These are phyloP conservation scores for Cydia fagiglandana DNA, from an alignment of 1,140 invertebrate species.

Conservation along the genomic window DNA sequence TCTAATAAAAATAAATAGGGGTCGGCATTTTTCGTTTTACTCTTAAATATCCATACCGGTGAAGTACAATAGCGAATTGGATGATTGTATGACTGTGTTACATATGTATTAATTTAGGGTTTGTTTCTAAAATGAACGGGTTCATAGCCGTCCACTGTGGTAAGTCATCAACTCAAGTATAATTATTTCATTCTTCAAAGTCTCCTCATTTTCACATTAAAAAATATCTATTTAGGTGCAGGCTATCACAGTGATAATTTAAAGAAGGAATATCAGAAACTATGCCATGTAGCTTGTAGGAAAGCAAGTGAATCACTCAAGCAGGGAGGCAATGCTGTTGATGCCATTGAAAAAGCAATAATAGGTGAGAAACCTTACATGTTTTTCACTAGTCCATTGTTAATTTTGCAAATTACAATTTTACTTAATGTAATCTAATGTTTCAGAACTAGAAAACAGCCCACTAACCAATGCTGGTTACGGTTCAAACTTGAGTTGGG, in stretches of 20 bases:
- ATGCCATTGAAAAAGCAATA: constrained; percentile 89
- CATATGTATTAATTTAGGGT: background rate
- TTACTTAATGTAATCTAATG: constrained; percentile 15
- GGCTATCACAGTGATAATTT: constrained; percentile 75
- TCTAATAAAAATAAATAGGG: background rate
- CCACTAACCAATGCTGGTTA: constrained; percentile 94
- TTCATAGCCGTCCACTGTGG: constrained; percentile 77
- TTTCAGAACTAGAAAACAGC: constrained; percentile 89
- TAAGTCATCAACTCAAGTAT: constrained; percentile 43
- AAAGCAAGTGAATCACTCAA: constrained; percentile 84
- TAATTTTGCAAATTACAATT: background rate
- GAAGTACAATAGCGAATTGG: background rate
- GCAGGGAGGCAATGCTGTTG: constrained; percentile 84
- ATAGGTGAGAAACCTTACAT: constrained; percentile 65
- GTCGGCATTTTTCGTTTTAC: background rate
- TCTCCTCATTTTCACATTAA: constrained; percentile 7
- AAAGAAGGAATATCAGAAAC: constrained; percentile 75
- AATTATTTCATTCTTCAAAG: background rate
- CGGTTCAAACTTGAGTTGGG: constrained; percentile 93
- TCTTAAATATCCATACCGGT: background rate
- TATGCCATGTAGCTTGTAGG: constrained; percentile 83
- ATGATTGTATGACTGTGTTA: background rate
- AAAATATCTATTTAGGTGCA: constrained; percentile 57
- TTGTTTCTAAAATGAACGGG: constrained; percentile 59
- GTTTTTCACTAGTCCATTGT: background rate